Evolutionary conservation across 2,888 invertebrate species (phyloP), one percentile per base, ranked within the genome.

Genomic region (Pyrrhia umbra): DNA sequence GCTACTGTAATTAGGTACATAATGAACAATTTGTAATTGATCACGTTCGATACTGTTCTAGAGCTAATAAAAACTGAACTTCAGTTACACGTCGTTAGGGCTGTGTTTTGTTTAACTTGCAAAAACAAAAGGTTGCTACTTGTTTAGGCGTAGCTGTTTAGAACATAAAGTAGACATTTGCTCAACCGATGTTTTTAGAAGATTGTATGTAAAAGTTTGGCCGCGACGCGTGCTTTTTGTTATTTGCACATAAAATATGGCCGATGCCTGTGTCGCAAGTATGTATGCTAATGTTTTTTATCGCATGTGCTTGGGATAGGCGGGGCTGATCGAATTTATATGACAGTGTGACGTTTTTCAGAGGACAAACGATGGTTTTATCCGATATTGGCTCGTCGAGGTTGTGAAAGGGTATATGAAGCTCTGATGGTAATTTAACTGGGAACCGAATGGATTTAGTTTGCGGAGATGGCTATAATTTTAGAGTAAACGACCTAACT

Each of bases 231-330:
- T 86, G 84, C 84, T 85, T 85, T 85, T 83, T 85, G 84, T 84
- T 84, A 82, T 84, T 87, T 83, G 78, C 83, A 80, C 85, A 87
- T 89, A 88, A 88, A 90, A 88, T 86, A 88, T 85, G 82, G 75
- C 74, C 66, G 68, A 61, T 80, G 82, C 76, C 79, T 67, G 75
- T 81, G 80, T 79, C 78, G 78, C 79, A 77, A 84, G 83, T 86
- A 81, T 43, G 60, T 89, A 89, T 90, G 89, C 85, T 90, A 90
- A 90, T 88, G 86, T 85, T 86, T 88, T 91, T 89, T 90, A 88
- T 90, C 82, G 83, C 85, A 78, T 85, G 82, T 85, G 86, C 78
- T 77, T 69, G 80, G 80, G 83, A 84, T 80, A 84, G 80, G 79
- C 79, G 64, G 72, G 72, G 15, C 76, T 85, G 85, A 90, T 90